A percentile compares a stretch with the other conserved stretches of the same genome.
These are phyloP conservation scores for Heliconius charithonia DNA, from an alignment of 2,888 invertebrate species.

Conservation along the genomic window DNA sequence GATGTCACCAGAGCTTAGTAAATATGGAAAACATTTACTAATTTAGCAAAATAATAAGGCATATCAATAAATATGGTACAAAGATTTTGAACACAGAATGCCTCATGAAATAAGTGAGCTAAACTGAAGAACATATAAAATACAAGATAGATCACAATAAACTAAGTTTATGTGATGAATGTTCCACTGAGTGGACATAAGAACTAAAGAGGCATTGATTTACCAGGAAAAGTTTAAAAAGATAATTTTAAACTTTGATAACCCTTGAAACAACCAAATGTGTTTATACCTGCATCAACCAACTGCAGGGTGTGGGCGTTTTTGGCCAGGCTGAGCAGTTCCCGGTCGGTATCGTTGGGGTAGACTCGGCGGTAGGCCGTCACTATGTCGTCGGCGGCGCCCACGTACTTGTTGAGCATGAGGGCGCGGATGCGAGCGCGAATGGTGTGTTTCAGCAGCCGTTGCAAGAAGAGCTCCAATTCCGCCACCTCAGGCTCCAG, in stretches of 20 bases:
- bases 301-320: constrained; percentile 49
- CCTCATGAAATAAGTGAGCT: background rate
- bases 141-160: background rate
- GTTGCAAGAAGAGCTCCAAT: constrained; percentile 48
- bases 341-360: constrained; percentile 59
- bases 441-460: constrained; percentile 63
- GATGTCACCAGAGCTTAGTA: background rate
- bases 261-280: constrained; percentile 25
- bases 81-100: background rate
- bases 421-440: constrained; percentile 64
- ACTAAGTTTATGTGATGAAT: background rate
- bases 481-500: constrained; percentile 42
- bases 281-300: constrained; percentile 56
- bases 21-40: constrained; percentile 21
- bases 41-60: background rate
- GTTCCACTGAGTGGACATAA: background rate
- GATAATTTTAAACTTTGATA: constrained; percentile 24
- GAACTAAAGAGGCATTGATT: constrained; percentile 10
- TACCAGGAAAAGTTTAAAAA: constrained; percentile 28
- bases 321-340: constrained; percentile 58
- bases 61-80: background rate
- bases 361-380: constrained; percentile 60
- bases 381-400: constrained; percentile 53
- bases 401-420: constrained; percentile 64
- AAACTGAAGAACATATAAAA: background rate